Evolutionary conservation across 2,888 invertebrate species (phyloP), one percentile per base, ranked within the genome.

Genomic region (Drosophila anomalata): DNA sequence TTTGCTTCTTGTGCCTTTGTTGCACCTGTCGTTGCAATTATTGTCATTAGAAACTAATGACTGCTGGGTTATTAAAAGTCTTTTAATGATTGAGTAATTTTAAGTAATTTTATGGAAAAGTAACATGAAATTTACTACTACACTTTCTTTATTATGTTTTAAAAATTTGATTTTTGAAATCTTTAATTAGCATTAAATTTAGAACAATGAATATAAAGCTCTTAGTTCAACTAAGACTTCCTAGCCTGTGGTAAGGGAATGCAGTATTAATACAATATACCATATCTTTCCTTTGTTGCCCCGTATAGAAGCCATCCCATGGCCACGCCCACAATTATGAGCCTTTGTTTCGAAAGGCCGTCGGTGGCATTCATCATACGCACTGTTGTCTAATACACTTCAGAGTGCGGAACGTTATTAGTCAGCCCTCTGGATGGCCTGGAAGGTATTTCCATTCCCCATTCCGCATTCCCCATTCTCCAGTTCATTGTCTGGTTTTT

Each of bases 401-500:
- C 67, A 66, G 29, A 51, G 53, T 54, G 47, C 65, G 63, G 62
- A 53, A 41, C 63, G 65, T 65, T 66, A 66, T 66, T 66, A 66
- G 53, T 52, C 36, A 39, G 62, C 42, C 58, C 48, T 69, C 20
- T 47, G 63, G 63, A 67, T 63, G 68, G 71, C 74, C 61, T 58
- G 76, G 72, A 70, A 77, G 76, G 58, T 72, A 77, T 70, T 70
- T 81, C 36, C 48, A 57, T 41, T 36, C 3, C n/a, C 20, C n/a
- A 9, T 55, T 8, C 11, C 17, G 17, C 11, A 75, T 44, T 44
- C 76, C 75, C 68, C 31, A 20, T 73, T 73, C 58, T 71, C 77
- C 73, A 81, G 77, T 81, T 81, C 81, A 81, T 81, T 85, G 85
- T 82, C 74, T 55, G 77, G 79, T 76, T 79, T 82, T 82, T 82